A percentile compares a stretch with the other conserved stretches of the same genome.
Conservation (phyloP, 2,797 vertebrate genomes). For the Betta splendens region DNA sequence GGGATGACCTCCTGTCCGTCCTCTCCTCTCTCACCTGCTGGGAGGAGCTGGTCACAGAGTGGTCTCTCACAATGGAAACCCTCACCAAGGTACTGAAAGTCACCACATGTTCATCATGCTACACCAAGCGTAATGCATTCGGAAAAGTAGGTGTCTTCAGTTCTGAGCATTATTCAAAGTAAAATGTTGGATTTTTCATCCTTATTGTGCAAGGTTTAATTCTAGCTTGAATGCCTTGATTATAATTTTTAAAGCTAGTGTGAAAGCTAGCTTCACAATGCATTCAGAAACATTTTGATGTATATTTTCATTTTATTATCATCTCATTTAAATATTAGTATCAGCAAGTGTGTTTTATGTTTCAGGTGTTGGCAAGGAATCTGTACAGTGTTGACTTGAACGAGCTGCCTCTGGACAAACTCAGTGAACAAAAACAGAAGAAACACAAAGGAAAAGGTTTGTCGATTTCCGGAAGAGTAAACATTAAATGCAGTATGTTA, state of each 20-base stretch:
- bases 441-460: constrained; percentile 99
- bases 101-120: not conserved
- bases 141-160: not conserved
- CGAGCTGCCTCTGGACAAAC: constrained; percentile 95
- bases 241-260: no score
- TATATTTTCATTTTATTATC: no score
- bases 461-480: constrained; percentile 12
- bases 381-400: constrained; percentile 95
- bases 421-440: constrained; percentile 99
- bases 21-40: constrained; percentile 96
- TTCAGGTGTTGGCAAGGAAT: constrained; percentile 92
- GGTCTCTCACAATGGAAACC: constrained; percentile 99
- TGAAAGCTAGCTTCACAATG: no score
- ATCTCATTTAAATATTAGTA: no score
- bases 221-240: no score
- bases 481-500: not conserved
- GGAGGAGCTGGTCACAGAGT: constrained; percentile 98
- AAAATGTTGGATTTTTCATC: no score
- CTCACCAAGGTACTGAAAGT: constrained; percentile 86
- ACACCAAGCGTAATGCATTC: not conserved
- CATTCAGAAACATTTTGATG: not conserved
- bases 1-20: constrained; percentile 95
- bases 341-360: constrained; percentile 8
- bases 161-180: not conserved
- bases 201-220: no score